Evolutionary conservation across 2,113 vertebrate species (phyloP).

Genomic region (Coturnix japonica): DNA sequence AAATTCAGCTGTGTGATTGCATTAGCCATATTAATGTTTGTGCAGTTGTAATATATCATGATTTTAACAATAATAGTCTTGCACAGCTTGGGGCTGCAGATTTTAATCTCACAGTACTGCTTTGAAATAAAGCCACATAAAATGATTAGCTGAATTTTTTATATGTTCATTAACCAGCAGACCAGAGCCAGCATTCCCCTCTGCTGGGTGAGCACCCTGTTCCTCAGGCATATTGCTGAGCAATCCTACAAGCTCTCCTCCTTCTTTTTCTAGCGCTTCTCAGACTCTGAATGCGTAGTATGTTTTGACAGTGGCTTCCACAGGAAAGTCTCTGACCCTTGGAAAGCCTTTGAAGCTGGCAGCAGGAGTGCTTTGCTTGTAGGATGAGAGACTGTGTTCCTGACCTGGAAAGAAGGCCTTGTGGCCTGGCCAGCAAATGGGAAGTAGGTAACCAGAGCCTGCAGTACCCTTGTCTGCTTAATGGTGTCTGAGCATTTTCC

Average conservation of each 20-base stretch:
- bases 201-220: background rate
- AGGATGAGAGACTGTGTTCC: background rate
- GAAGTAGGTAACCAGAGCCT: accelerated
- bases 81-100: background rate
- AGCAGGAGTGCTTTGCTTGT: background rate
- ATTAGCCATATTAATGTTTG: background rate
- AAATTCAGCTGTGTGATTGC: background rate
- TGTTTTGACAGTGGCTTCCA: background rate
- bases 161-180: background rate
- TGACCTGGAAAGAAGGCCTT: accelerated
- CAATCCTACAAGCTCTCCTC: background rate
- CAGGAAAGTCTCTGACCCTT: background rate
- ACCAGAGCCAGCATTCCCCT: background rate
- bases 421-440: accelerated
- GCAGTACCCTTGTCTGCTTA: accelerated
- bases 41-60: background rate
- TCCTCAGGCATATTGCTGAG: background rate
- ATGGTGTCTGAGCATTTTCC: accelerated
- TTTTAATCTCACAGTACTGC: background rate
- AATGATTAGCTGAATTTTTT: background rate
- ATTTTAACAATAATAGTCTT: background rate
- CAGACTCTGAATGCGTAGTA: background rate
- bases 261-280: background rate
- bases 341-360: background rate
- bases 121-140: background rate